These are phyloP conservation scores for Drosophila austrosaltans DNA, from an alignment of 2,888 invertebrate genomes.

Conservation along the genomic window DNA sequence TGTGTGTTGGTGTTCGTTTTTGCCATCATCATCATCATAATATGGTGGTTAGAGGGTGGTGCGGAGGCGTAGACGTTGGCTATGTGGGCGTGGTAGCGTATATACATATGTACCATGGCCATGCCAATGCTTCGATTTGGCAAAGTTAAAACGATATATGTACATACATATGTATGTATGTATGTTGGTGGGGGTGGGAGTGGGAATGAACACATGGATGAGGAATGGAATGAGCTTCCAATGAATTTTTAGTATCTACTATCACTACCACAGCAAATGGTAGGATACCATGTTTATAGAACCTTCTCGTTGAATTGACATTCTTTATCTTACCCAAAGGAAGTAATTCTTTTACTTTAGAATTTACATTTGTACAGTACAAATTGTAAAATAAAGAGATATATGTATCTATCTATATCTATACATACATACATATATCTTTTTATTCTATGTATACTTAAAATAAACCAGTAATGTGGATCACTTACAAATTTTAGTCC, in stretches of 20 bases:
- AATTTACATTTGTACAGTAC: too few species aligned
- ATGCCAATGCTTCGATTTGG: slow-evolving; percentile 23
- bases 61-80: neutral
- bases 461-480: too few species aligned
- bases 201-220: neutral
- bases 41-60: slow-evolving; percentile 26
- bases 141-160: slow-evolving; percentile 6
- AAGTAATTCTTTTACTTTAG: too few species aligned
- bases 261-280: neutral
- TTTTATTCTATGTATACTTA: too few species aligned
- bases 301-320: neutral
- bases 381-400: too few species aligned
- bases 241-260: neutral
- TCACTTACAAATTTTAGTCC: too few species aligned
- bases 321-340: too few species aligned
- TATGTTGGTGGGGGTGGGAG: neutral
- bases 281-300: neutral
- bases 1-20: slow-evolving; percentile 23
- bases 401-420: too few species aligned
- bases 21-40: slow-evolving; percentile 30
- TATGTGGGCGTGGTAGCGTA: slow-evolving; percentile 15
- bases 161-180: neutral
- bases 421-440: neutral
- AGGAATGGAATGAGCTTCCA: neutral
- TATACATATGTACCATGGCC: slow-evolving; percentile 5